Evolutionary conservation across 1,140 invertebrate genomes (phyloP).

Genomic region (Trialeurodes vaporariorum): DNA sequence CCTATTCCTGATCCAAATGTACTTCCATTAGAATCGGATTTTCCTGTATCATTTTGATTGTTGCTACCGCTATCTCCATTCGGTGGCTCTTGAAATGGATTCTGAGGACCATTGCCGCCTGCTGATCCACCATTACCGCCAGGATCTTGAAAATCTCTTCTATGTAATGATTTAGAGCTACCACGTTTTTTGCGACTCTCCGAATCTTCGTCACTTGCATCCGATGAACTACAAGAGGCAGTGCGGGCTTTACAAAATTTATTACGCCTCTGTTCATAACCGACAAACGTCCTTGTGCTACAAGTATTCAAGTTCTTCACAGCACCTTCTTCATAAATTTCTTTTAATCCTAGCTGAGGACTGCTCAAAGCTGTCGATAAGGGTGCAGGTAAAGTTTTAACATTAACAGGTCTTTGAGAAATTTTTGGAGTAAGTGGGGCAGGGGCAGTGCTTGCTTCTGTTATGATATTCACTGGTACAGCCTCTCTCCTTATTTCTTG

Average conservation of each 20-base stretch:
- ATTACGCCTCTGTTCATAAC: constrained; percentile 17
- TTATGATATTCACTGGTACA: constrained; percentile 32
- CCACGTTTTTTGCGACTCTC: constrained; percentile 61
- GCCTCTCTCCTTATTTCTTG: constrained; percentile 26
- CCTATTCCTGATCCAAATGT: constrained; percentile 23
- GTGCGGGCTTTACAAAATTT: constrained; percentile 59
- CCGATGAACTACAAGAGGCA: constrained; percentile 77
- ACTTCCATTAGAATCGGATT: not conserved
- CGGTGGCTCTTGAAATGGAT: constrained; percentile 17
- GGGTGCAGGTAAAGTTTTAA: constrained; percentile 8
- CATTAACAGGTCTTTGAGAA: not conserved
- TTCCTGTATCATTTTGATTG: constrained; percentile 11
- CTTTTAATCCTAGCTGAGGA: constrained; percentile 49
- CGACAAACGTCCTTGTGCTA: constrained; percentile 19
- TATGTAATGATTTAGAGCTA: constrained; percentile 22
- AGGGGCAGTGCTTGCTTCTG: constrained; percentile 34
- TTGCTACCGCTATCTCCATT: constrained; percentile 7
- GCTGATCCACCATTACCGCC: constrained; percentile 37
- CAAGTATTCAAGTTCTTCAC: constrained; percentile 25
- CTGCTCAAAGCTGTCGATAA: constrained; percentile 10
- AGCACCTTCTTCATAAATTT: constrained; percentile 53
- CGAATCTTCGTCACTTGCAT: constrained; percentile 82
- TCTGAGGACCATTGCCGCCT: constrained; percentile 14
- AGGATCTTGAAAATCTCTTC: constrained; percentile 40
- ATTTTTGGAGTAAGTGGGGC: constrained; percentile 33